Evolutionary conservation across 2,797 vertebrate species (phyloP), one percentile per base, ranked within the genome.

Genomic region (Semotilus atromaculatus): DNA sequence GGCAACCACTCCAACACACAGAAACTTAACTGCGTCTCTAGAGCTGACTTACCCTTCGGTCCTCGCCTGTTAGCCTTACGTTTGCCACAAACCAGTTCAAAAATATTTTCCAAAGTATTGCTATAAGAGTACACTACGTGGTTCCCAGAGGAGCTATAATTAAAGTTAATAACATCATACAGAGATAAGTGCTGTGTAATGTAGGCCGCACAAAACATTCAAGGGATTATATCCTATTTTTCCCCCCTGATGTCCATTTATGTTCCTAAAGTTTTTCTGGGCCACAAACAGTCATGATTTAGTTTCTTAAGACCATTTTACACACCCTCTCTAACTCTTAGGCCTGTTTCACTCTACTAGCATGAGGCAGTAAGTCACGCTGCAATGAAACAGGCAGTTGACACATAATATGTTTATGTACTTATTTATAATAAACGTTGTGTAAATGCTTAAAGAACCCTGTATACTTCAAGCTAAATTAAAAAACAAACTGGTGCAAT

Each of bases 61-160:
- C 26, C 55, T 72, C 51, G 14, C 21, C 68, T 60, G 36, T 45
- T 43, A 26, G 51, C 16, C 80, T 40, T 81, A 58, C 51, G 6
- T 36, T 43, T 9, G 29, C 81, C 81, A 66, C 58, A 66, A 62
- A 73, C 1, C 16, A 13, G 53, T 73, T 73, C 26, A 45, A 62
- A 73, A 51, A 75, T 16, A 76, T 11, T 67, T 83, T 83, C 34
- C 72, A 29, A 51, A n/a, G 72, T 45, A 38, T 66, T 82, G 38
- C 73, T 36, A 29, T 62, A 23, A 60, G 38, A 62, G 19, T 13
- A n/a, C 71, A n/a, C 21, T 6, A 38, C 10, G 11, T 83, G 60
- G 58, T 66, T 73, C 55, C 71, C 48, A 74, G 13, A 73, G 9
- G 40, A 73, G 81, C 81, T 74, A 26, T 48, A 48, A 74, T 73